Base-by-base conservation (phyloP, 1,140 invertebrate genomes). In the Lepidurus arcticus region DNA sequence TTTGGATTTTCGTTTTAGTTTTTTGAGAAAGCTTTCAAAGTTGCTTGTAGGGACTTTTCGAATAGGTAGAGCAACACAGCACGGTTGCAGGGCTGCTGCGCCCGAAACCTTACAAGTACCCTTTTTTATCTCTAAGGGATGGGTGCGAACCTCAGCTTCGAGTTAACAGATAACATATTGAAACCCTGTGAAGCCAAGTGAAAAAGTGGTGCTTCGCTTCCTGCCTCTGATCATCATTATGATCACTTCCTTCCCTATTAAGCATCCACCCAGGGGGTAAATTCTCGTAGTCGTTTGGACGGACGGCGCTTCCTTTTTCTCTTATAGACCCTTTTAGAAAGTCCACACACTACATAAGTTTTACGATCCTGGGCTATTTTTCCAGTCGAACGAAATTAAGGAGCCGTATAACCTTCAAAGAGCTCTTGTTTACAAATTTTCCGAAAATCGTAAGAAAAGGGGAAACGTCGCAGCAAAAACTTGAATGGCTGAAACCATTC, bases 191-290 rank as follows among this genome's bases (percentile, higher is more conserved):
- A 65, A 65, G 53, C 53, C 21, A 21, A 65, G 53, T 65, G 53
- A 65, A 65, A 65, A 65, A 65, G 53, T 65, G 53, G 53, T 65
- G 21, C 53, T 65, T 65, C 53, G 53, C 53, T 65, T 65, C 53
- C 53, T 65, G 53, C 53, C 53, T 65, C 53, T 65, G 53, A 65
- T 65, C 53, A 65, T 65, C 53, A 65, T 65, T 65, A 65, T 65
- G 53, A 65, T 65, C 53, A 65, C 53, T 65, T 65, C 53, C 53
- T 65, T 65, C 53, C 53, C 53, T 65, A 65, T 65, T 65, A 65
- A 65, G 53, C 53, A 7, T 65, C 53, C n/a, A 65, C 53, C 53
- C 53, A 65, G 53, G 53, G 53, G 53, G 53, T 65, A 65, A 65
- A 65, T 65, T 65, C 21, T 65, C 53, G 53, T 65, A 21, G 21